Percentiles rank a stretch among this genome's conserved stretches.
These are phyloP conservation scores for Notothenia coriiceps DNA, from an alignment of 2,113 vertebrate species.

Conservation along the genomic window DNA sequence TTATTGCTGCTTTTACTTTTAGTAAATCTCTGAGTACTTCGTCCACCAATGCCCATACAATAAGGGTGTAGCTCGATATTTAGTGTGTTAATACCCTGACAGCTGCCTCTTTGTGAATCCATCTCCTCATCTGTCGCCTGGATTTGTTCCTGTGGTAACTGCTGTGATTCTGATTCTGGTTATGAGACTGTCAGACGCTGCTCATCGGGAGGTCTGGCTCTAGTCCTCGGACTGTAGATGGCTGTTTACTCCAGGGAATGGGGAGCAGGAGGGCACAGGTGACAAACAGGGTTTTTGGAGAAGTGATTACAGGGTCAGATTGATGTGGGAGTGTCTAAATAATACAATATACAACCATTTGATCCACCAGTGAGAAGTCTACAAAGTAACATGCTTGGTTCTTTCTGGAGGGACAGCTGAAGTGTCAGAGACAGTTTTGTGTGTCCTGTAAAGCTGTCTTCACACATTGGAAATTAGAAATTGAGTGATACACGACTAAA, in stretches of 20 bases:
- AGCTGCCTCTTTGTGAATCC: constrained; percentile 60
- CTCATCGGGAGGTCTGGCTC: constrained; percentile 53
- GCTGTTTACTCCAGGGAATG: constrained; percentile 12
- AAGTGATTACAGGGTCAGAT: constrained; percentile 1
- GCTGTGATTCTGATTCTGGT: constrained; percentile 55
- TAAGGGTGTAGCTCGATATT: background rate
- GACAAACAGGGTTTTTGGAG: constrained; percentile 43
- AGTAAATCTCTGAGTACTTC: no score
- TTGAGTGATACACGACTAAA: background rate
- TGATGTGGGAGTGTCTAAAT: background rate
- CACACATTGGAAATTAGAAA: background rate
- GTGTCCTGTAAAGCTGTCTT: background rate
- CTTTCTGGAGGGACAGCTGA: background rate
- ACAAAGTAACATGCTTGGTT: background rate
- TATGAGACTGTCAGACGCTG: constrained; percentile 52
- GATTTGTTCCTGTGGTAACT: constrained; percentile 20
- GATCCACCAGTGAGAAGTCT: background rate
- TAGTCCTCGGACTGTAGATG: background rate
- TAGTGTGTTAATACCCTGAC: constrained; percentile 22
- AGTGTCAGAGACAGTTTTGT: background rate
- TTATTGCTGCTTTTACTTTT: no score
- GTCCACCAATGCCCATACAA: no score
- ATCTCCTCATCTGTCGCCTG: constrained; percentile 42
- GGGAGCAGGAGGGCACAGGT: constrained; percentile 61
- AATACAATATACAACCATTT: background rate